Evolutionary conservation across 2,113 vertebrate species (phyloP).

Genomic region (Amblyopsis rosae): DNA sequence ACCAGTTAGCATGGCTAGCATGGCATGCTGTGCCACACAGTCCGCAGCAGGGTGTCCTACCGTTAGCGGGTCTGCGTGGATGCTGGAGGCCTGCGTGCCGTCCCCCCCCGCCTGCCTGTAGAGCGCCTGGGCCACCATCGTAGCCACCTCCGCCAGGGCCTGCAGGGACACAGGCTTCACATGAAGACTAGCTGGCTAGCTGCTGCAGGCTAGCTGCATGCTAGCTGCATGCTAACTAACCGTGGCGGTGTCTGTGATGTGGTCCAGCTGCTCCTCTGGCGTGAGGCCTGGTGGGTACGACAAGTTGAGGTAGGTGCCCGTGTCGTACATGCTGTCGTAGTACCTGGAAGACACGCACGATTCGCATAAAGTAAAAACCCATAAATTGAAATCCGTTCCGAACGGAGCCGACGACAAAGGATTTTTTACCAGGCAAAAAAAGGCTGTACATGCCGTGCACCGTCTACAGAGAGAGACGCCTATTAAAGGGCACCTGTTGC

Average conservation of each 20-base stretch:
- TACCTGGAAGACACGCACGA: conserved; percentile 72
- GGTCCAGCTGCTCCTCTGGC: conserved; percentile 83
- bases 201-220: too few species aligned
- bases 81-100: conserved; percentile 9
- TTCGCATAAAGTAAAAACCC: too few species aligned
- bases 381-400: too few species aligned
- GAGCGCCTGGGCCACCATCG: conserved; percentile 82
- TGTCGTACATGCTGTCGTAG: conserved; percentile 91
- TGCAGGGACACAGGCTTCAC: conserved; percentile 40
- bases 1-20: too few species aligned
- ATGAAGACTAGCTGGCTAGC: too few species aligned
- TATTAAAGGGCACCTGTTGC: conserved; percentile 76
- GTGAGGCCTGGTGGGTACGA: conserved; percentile 79
- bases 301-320: conserved; percentile 78
- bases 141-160: conserved; percentile 85
- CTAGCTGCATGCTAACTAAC: conserved; percentile 56
- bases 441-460: too few species aligned
- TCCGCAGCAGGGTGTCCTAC: conserved; percentile 64
- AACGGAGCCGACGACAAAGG: too few species aligned
- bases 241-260: conserved; percentile 82
- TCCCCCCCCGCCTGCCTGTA: conserved; percentile 85
- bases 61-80: conserved; percentile 80
- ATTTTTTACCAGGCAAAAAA: too few species aligned
- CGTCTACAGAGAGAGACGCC: too few species aligned
- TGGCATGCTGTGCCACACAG: too few species aligned